These are phyloP conservation scores for Tamias sibiricus DNA, from an alignment of 2,113 vertebrate genomes.

Conservation along the genomic window DNA sequence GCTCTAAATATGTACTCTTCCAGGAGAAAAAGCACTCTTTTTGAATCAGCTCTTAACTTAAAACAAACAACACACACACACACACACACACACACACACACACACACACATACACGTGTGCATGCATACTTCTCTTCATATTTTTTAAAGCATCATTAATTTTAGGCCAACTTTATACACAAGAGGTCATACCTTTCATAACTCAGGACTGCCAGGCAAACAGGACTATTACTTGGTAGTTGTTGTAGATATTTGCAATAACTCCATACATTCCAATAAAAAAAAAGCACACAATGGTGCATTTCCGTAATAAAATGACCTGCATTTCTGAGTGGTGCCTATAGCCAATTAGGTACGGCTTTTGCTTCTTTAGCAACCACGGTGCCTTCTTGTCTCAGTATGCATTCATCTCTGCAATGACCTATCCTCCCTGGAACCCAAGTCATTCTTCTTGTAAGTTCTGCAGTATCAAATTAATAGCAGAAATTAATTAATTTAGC, in stretches of 20 bases:
- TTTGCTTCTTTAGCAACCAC: neutral
- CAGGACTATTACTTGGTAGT: neutral
- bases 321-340: neutral
- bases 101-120: fast-evolving
- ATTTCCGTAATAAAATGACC: neutral
- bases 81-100: neutral
- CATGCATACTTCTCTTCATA: neutral
- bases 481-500: too few relatives aligned
- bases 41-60: neutral
- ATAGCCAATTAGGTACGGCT: neutral
- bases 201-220: neutral
- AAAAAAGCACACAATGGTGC: neutral
- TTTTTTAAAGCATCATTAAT: conserved; percentile 18
- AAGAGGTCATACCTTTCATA: neutral
- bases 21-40: neutral
- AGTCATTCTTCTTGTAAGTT: too few relatives aligned
- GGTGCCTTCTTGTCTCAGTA: neutral
- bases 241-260: neutral
- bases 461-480: too few relatives aligned
- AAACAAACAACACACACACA: neutral
- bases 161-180: neutral
- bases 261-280: neutral
- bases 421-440: neutral
- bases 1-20: neutral
- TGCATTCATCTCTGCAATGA: too few relatives aligned